phyloP scores from a whole-genome alignment of 2,113 vertebrate species.

The Alligator mississippiensis region DNA sequence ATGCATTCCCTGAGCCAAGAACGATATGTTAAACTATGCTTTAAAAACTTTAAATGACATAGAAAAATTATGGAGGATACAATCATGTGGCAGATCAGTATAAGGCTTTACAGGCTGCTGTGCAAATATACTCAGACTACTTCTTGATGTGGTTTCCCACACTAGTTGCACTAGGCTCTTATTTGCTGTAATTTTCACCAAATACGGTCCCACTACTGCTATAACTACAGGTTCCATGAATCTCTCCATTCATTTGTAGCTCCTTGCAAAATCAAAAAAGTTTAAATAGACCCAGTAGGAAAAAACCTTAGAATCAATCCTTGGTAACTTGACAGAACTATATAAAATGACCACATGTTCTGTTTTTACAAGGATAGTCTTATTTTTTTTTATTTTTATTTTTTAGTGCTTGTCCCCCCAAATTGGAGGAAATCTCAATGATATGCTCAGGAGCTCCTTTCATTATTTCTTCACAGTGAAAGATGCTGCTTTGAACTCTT shows the following conservation, averaged over 20 bases:
- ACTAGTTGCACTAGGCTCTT: conserved; percentile 40
- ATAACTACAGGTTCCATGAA: conserved; percentile 46
- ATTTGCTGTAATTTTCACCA: conserved; percentile 49
- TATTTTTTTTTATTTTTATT: neutral
- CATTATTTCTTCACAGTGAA: neutral
- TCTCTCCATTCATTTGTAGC: conserved; percentile 43
- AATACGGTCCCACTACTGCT: neutral
- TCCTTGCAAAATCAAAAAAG: neutral
- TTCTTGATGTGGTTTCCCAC: conserved; percentile 53
- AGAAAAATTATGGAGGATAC: conserved; percentile 32
- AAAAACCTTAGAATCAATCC: neutral
- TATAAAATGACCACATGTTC: neutral
- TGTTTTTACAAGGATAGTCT: neutral
- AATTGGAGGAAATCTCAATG: neutral
- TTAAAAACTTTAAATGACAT: conserved; percentile 41
- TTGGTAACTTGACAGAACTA: neutral
- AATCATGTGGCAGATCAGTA: conserved; percentile 31
- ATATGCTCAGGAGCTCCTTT: neutral
- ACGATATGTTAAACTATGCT: conserved; percentile 11
- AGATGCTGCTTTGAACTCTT: neutral
- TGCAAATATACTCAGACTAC: conserved; percentile 31
- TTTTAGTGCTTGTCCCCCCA: neutral
- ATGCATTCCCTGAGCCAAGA: conserved; percentile 37
- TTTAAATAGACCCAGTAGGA: neutral
- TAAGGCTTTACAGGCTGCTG: conserved; percentile 16